Evolutionary conservation across 2,888 invertebrate genomes (phyloP), one percentile per base, ranked within the genome.

Genomic region (Hirtodrosophila alboralis): DNA sequence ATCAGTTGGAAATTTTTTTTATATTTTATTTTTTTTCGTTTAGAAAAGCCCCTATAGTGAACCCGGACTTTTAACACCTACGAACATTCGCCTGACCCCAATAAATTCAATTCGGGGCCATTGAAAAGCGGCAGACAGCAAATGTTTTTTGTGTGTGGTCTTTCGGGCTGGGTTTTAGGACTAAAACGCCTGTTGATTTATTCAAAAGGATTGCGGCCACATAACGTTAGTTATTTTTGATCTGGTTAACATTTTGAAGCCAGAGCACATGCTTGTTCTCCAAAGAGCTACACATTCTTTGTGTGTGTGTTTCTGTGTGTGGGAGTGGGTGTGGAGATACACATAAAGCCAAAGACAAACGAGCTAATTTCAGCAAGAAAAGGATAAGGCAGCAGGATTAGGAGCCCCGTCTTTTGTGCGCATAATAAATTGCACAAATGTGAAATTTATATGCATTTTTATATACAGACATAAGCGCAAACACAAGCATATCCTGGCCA

Each of bases 371-470:
- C 63, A 59, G 70, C 26, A 37, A 52, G 26, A 34, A 31, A 48
- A 21, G 59, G 59, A 33, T 31, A 51, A 70, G 31, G 64, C 56
- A 62, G 57, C 48, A 59, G 16, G 21, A 12, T 45, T 47, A 58
- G 65, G 44, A 52, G 59, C 56, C 52, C 40, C 30, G 44, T 43
- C 59, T 44, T 21, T 51, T 62, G 48, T 48, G 60, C 34, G 48
- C 65, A 63, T 79, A 83, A 79, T 81, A 80, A 80, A 84, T 80
- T 48, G 75, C 51, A 27, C 36, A 71, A 74, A 72, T 84, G 61
- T 54, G 49, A 59, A 77, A 83, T 78, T 84, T 84, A 75, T 74
- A 80, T 77, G 81, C 75, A 74, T 84, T 85, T 84, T 84, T 83
- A 84, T 83, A 84, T 69, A 56, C 80, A 75, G 65, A 83, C 73